phyloP scores from a whole-genome alignment of 92 coral and sea anemone genomes.

The Parazoanthus darwini region DNA sequence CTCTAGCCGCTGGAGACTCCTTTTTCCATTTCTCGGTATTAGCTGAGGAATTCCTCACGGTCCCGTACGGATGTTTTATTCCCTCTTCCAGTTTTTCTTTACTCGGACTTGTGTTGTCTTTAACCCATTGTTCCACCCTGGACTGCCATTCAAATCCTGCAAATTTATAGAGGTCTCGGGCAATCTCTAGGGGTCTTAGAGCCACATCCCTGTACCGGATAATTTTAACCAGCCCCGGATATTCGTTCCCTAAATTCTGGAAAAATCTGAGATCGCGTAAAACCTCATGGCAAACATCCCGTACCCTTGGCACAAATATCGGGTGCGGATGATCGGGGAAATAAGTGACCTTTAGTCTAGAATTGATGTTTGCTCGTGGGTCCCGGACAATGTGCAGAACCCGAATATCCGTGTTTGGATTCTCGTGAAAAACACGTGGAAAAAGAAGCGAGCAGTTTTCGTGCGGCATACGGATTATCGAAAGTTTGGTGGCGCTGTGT shows the following conservation, averaged over 20 bases:
- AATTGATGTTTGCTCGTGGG: slow-evolving; percentile 16
- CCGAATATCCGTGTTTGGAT: no score
- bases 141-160: slow-evolving; percentile 59
- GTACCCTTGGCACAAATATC: slow-evolving; percentile 22
- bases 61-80: no score
- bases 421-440: slow-evolving; percentile 15
- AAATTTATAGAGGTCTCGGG: slow-evolving; percentile 53
- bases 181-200: slow-evolving; percentile 42
- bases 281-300: slow-evolving; percentile 33
- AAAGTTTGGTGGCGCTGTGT: slow-evolving; percentile 54
- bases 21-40: slow-evolving; percentile 50
- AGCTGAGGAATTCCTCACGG: background rate
- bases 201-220: slow-evolving; percentile 56
- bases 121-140: slow-evolving; percentile 46
- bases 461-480: slow-evolving; percentile 52
- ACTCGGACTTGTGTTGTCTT: slow-evolving; percentile 30
- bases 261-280: slow-evolving; percentile 33
- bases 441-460: slow-evolving; percentile 52
- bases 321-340: slow-evolving; percentile 29
- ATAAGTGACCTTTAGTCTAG: slow-evolving; percentile 46
- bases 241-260: slow-evolving; percentile 25
- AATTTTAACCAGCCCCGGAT: slow-evolving; percentile 36
- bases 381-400: no score
- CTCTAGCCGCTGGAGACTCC: slow-evolving; percentile 49
- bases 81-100: no score